Evolutionary conservation across 2,797 vertebrate species (phyloP).

Genomic region (Acrossocheilus wenchowensis): DNA sequence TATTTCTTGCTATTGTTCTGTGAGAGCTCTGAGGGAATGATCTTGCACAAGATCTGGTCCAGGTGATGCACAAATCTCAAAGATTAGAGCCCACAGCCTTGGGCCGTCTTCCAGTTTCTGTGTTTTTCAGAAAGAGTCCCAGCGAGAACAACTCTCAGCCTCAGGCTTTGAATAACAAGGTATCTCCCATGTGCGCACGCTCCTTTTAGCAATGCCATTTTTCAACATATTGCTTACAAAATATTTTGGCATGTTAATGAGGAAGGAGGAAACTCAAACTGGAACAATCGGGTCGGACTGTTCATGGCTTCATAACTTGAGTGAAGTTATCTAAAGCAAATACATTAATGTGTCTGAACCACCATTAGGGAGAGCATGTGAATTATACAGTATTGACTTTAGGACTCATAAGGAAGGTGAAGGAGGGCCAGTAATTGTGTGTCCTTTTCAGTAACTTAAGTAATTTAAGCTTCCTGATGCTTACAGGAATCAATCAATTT

Average conservation of each 20-base stretch:
- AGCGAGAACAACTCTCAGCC: conserved; percentile 65
- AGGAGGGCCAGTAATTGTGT: neutral
- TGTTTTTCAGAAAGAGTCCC: conserved; percentile 36
- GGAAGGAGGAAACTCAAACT: conserved; percentile 44
- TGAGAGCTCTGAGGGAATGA: neutral
- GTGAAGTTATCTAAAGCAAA: neutral
- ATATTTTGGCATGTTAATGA: conserved; percentile 72
- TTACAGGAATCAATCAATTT: conserved; percentile 37
- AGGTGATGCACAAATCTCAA: conserved; percentile 19
- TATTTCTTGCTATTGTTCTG: neutral
- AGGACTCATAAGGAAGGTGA: neutral
- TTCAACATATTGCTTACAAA: conserved; percentile 67
- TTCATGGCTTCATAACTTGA: neutral
- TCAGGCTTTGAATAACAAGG: conserved; percentile 61
- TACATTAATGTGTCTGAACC: neutral
- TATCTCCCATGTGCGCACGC: conserved; percentile 46
- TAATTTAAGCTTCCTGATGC: conserved; percentile 32
- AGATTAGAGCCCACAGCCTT: conserved; percentile 21
- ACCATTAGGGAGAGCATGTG: neutral
- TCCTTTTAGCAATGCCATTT: conserved; percentile 34
- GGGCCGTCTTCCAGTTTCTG: conserved; percentile 48
- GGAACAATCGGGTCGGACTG: neutral
- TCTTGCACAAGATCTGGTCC: conserved; percentile 1
- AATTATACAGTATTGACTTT: conserved; percentile 7
- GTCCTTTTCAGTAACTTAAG: conserved; percentile 25